Evolutionary conservation across 1,140 invertebrate genomes (phyloP).

Genomic region (Zaprionus gabonicus): DNA sequence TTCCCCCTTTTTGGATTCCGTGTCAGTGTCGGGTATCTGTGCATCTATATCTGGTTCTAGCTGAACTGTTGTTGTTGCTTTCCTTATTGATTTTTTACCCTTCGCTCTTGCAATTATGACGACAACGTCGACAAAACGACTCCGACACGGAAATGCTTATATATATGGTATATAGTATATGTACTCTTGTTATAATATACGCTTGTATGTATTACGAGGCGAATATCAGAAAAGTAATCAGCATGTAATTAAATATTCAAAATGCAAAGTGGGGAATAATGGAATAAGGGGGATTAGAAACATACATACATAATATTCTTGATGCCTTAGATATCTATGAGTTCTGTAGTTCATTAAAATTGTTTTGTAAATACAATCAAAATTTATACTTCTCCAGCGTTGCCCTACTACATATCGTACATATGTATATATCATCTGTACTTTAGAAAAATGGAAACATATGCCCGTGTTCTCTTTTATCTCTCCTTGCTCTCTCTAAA

Average conservation of each 20-base stretch:
- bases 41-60: slow-evolving; percentile 2
- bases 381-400: slow-evolving; percentile 61
- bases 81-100: slow-evolving; percentile 31
- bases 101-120: slow-evolving; percentile 5
- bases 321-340: slow-evolving; percentile 58
- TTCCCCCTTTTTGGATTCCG: slow-evolving; percentile 1
- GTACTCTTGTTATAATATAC: slow-evolving; percentile 11
- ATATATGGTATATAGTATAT: slow-evolving; percentile 19
- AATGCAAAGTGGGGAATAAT: slow-evolving; percentile 19
- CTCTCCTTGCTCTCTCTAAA: not conserved
- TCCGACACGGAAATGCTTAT: slow-evolving; percentile 27
- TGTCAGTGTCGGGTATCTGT: slow-evolving; percentile 1
- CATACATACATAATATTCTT: slow-evolving; percentile 8
- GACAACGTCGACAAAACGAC: not conserved
- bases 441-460: slow-evolving; percentile 30
- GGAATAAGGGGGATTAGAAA: no score
- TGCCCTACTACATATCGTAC: slow-evolving; percentile 21
- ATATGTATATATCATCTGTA: not conserved
- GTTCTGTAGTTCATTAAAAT: slow-evolving; percentile 57
- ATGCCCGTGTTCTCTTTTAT: not conserved
- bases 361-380: slow-evolving; percentile 75
- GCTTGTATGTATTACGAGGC: slow-evolving; percentile 9
- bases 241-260: slow-evolving; percentile 33
- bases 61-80: not conserved
- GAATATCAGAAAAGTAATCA: slow-evolving; percentile 36